Evolutionary conservation across 2,113 vertebrate genomes (phyloP), one percentile per base, ranked within the genome.

Genomic region (Nothocercus julius): DNA sequence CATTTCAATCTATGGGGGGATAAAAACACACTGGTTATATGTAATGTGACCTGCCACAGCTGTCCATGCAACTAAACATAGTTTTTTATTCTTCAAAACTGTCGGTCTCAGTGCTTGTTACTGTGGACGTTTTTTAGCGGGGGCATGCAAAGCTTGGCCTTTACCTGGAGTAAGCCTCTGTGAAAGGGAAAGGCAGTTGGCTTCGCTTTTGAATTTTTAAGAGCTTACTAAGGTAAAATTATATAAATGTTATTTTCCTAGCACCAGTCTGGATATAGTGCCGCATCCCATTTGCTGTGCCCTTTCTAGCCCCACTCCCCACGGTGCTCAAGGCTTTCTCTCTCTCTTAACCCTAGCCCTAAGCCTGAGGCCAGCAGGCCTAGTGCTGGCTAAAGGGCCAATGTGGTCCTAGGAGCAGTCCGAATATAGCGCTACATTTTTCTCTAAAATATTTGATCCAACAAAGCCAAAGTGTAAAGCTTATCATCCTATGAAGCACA

Each of bases 171-270:
- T 24, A 68, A 59, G 17, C 9, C 70, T 30, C 42, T 34, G 18
- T 10, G 0, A 0, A 0, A 3, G 1, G 12, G 21, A 22, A 47
- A 59, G 58, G n/a, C 7, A 25, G 4, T 6, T 61, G 18, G 34
- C 18, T 87, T 61, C 14, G 8, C n/a, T 49, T 18, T 40, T 58
- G 1, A 17, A 78, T 45, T 21, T 44, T 54, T 2, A 17, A 81
- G 5, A 49, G 19, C 51, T 30, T 73, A 6, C 14, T 5, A 1
- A 30, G 44, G 7, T 12, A 8, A 45, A 58, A 54, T 49, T 21
- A 7, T 49, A 22, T 49, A 21, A 22, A 49, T 22, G 10, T 49
- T 20, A 21, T 49, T 9, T 49, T 49, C 49, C 49, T 49, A 49
- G 49, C 21, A 22, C 21, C 49, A 24, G 20, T 24, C 21, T 49